A percentile compares a stretch with the other conserved stretches of the same genome.
Conservation (phyloP, 2,797 vertebrate species). For the Gambelia wislizenii region DNA sequence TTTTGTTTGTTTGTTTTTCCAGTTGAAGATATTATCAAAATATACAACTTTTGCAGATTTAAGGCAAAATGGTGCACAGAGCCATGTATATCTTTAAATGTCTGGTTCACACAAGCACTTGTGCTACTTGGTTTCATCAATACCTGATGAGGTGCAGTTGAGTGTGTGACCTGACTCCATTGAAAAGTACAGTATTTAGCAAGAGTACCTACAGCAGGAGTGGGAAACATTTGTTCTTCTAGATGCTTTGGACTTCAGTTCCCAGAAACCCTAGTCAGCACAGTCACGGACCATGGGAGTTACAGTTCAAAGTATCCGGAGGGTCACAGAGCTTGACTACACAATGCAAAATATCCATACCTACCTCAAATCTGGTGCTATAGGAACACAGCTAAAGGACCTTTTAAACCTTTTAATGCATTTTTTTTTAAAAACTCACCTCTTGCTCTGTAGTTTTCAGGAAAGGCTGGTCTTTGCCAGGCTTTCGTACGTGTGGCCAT, state of each 20-base stretch:
- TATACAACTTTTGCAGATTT: neutral
- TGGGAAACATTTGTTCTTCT: neutral
- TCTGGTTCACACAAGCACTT: neutral
- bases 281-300: neutral
- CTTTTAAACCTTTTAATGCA: too few species aligned
- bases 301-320: neutral
- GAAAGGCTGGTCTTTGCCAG: too few species aligned
- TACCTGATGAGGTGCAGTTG: neutral
- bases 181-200: neutral
- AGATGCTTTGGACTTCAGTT: neutral
- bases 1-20: neutral
- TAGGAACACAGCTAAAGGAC: too few species aligned
- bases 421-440: too few species aligned
- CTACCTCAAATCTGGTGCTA: too few species aligned
- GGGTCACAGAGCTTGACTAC: too few species aligned
- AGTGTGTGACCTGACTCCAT: neutral
- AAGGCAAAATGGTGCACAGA: neutral
- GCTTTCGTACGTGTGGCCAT: too few species aligned
- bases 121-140: neutral
- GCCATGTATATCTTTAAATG: neutral
- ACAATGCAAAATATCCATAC: too few species aligned
- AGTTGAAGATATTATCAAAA: neutral
- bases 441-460: too few species aligned
- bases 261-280: neutral
- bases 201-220: neutral